phyloP scores from a whole-genome alignment of 2,888 invertebrate genomes.

The Crematogaster levior region DNA sequence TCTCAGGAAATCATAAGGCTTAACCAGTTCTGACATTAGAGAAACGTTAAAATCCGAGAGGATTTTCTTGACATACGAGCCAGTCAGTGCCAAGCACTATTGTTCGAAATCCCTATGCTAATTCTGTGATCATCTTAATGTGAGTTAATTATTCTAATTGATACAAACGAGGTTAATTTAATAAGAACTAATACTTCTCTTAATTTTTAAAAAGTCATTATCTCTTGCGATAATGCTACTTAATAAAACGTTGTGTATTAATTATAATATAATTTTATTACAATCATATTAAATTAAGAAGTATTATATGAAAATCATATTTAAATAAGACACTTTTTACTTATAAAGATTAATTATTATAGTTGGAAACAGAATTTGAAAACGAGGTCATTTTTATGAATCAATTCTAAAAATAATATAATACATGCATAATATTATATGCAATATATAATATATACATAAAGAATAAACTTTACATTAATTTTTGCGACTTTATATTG shows the following conservation, averaged over 20 bases:
- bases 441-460: too few relatives aligned
- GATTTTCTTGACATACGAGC: constrained; percentile 66
- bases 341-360: background rate
- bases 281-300: background rate
- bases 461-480: background rate
- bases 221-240: background rate
- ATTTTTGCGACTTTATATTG: background rate
- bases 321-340: background rate
- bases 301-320: background rate
- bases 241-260: background rate
- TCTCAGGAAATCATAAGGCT: constrained; percentile 24
- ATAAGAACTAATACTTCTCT: background rate
- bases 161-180: background rate
- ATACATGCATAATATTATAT: too few relatives aligned
- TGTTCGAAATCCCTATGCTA: constrained; percentile 6
- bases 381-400: background rate
- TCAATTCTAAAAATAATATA: background rate
- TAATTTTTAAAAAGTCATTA: background rate
- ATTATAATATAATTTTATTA: background rate
- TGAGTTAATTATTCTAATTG: constrained; percentile 15
- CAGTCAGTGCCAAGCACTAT: background rate
- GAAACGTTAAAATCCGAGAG: constrained; percentile 58
- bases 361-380: background rate
- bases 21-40: constrained; percentile 57
- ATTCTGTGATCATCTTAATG: background rate